Percentiles rank a stretch among this genome's conserved stretches.
Evolutionary conservation across 2,888 invertebrate species (phyloP).

Genomic region (Oligia fasciuncula): DNA sequence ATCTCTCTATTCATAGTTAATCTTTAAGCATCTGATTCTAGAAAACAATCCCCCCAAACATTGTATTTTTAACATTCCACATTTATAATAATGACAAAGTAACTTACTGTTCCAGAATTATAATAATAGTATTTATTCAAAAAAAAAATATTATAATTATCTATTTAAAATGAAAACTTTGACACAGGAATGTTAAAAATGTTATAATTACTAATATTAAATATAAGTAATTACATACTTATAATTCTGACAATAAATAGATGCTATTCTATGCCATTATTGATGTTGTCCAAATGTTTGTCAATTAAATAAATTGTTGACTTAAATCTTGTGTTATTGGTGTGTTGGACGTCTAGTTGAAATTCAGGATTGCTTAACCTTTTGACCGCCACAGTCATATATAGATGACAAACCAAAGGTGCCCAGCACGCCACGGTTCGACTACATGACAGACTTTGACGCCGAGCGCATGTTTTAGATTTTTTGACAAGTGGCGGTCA

Average conservation of each 20-base stretch:
- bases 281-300: slow-evolving; percentile 78
- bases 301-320: slow-evolving; percentile 84
- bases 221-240: slow-evolving; percentile 60
- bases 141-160: slow-evolving; percentile 5
- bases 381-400: too few relatives aligned
- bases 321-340: slow-evolving; percentile 52
- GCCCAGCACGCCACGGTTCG: too few relatives aligned
- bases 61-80: slow-evolving; percentile 70
- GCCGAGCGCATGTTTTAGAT: too few relatives aligned
- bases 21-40: slow-evolving; percentile 56
- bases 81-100: slow-evolving; percentile 49
- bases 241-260: slow-evolving; percentile 83
- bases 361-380: slow-evolving; percentile 2
- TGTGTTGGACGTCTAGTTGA: slow-evolving; percentile 16
- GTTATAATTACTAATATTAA: slow-evolving; percentile 52
- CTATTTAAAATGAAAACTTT: slow-evolving; percentile 6
- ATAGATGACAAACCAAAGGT: too few relatives aligned
- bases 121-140: slow-evolving; percentile 16
- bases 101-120: slow-evolving; percentile 22
- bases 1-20: slow-evolving; percentile 42
- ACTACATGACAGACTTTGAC: too few relatives aligned
- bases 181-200: slow-evolving; percentile 66
- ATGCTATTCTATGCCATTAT: slow-evolving; percentile 68
- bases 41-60: slow-evolving; percentile 27
- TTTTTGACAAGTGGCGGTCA: too few relatives aligned